Conservation (phyloP, 2,113 vertebrate species). For the Cettia cetti region DNA sequence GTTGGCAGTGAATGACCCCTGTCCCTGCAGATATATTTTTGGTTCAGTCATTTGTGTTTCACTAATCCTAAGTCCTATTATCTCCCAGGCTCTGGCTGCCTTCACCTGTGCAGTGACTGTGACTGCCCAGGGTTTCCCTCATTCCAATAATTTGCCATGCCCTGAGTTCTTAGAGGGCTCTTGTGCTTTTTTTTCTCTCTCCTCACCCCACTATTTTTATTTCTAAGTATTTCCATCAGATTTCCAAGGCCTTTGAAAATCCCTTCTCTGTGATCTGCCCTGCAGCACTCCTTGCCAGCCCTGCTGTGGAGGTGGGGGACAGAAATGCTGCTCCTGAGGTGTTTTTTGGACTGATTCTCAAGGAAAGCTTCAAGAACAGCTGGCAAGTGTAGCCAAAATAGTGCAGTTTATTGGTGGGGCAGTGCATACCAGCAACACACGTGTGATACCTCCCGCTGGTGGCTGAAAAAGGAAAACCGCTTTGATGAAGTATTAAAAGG, state of each 20-base stretch:
- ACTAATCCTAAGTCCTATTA: not conserved
- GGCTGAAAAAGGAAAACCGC: not conserved
- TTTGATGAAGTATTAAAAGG: slow-evolving; percentile 22
- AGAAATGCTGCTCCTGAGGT: not conserved
- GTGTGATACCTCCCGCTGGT: not conserved
- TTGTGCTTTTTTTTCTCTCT: not conserved
- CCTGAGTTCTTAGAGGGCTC: not conserved
- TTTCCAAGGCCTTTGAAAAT: not conserved
- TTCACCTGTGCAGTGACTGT: not conserved
- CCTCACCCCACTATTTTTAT: not conserved
- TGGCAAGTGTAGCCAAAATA: not conserved
- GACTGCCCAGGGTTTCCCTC: not conserved
- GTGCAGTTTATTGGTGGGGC: not conserved
- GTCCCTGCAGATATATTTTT: slow-evolving; percentile 14
- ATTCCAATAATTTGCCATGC: not conserved
- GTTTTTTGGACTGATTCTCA: not conserved
- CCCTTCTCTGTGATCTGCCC: not conserved
- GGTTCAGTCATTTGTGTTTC: not conserved
- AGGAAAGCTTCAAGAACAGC: not conserved
- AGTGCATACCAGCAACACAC: not conserved
- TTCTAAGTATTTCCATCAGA: not conserved
- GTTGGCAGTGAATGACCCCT: not conserved
- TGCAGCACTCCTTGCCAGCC: not conserved
- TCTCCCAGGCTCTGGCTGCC: not conserved
- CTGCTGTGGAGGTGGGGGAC: not conserved